These are phyloP conservation scores for Urocyon cinereoargenteus DNA, from an alignment of 2,797 vertebrate species.

Conservation along the genomic window DNA sequence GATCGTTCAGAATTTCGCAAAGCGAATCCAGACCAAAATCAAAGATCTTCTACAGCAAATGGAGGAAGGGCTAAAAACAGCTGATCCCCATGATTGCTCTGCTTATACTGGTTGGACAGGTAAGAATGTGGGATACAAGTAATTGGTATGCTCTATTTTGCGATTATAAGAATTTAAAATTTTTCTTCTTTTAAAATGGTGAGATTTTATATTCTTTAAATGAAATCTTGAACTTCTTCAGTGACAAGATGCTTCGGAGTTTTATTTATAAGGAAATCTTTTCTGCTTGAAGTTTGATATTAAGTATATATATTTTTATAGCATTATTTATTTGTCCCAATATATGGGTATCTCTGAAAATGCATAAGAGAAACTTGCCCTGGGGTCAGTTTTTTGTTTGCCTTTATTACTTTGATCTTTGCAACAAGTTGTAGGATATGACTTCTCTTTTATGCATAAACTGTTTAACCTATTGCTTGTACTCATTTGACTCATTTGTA, in stretches of 20 bases:
- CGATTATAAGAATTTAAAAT: not conserved
- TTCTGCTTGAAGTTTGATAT: not conserved
- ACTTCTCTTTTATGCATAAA: not conserved
- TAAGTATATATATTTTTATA: not conserved
- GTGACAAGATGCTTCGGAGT: constrained; percentile 28
- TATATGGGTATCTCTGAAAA: not conserved
- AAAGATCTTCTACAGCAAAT: constrained; percentile 97
- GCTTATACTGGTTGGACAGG: constrained; percentile 98
- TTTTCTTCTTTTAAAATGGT: not conserved
- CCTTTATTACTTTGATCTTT: not conserved
- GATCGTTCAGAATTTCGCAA: constrained; percentile 91
- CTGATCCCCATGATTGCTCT: constrained; percentile 97
- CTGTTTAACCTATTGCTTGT: not conserved
- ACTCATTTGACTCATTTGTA: not conserved
- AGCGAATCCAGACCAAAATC: constrained; percentile 95
- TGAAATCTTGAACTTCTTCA: constrained; percentile 23
- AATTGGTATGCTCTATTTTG: not conserved
- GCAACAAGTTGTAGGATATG: not conserved
- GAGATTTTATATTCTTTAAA: not conserved
- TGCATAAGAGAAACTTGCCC: not conserved
- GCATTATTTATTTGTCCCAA: not conserved
- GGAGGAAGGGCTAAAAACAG: constrained; percentile 97
- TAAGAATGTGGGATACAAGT: constrained; percentile 78
- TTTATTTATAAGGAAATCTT: constrained; percentile 54
- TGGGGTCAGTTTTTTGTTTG: not conserved